Conservation (phyloP, 2,797 vertebrate genomes). For the Natrix natrix region DNA sequence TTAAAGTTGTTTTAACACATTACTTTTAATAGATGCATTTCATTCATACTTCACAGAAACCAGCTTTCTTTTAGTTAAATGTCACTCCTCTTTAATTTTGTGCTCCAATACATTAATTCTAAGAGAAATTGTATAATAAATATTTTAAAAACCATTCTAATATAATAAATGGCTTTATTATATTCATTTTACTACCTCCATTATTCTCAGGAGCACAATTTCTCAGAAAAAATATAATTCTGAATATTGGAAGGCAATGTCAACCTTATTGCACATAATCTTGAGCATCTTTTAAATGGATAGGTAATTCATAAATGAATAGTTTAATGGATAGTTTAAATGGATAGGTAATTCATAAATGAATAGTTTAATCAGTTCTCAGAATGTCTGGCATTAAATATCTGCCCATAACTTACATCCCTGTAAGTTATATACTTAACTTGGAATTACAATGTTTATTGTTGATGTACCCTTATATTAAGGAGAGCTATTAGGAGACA, state of each 20-base stretch:
- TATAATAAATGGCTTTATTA: no score
- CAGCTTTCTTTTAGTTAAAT: neutral
- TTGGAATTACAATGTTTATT: neutral
- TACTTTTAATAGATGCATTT: neutral
- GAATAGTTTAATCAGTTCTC: neutral
- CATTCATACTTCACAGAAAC: neutral
- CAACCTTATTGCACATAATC: neutral
- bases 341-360: no score
- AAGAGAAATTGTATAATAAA: neutral
- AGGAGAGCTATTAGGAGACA: neutral
- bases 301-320: neutral
- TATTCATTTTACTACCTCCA: neutral
- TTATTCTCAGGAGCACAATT: neutral
- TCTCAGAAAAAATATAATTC: neutral
- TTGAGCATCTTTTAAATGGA: neutral
- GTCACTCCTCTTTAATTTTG: neutral
- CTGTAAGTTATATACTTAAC: neutral
- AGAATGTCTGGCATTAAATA: neutral
- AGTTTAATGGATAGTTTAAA: no score
- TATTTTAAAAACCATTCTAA: neutral
- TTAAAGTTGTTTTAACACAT: neutral
- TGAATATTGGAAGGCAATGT: neutral
- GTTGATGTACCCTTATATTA: neutral
- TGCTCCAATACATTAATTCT: neutral
- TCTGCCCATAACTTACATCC: neutral